Evolutionary conservation across 2,797 vertebrate genomes (phyloP).

Genomic region (Heliangelus exortis): DNA sequence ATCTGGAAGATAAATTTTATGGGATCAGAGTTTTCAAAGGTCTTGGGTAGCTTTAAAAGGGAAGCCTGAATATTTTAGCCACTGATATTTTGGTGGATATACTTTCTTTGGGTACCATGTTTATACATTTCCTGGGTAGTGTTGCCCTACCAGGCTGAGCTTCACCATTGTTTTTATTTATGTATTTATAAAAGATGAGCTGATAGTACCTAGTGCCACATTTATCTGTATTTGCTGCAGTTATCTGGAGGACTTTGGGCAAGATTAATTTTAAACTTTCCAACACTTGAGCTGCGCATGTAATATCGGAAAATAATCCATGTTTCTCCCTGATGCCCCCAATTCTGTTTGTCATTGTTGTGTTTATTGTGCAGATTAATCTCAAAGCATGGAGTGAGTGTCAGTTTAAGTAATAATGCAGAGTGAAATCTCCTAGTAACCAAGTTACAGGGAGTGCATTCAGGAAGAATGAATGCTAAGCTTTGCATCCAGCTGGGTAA

Average conservation of each 20-base stretch:
- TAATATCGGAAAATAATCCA: neutral
- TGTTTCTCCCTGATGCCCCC: neutral
- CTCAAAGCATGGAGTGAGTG: neutral
- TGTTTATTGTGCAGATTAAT: constrained; percentile 13
- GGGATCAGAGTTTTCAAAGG: neutral
- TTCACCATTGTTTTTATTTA: neutral
- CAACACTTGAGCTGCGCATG: neutral
- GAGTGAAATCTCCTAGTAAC: constrained; percentile 1
- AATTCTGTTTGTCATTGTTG: neutral
- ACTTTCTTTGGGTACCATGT: neutral
- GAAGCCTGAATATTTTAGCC: neutral
- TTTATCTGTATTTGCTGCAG: neutral
- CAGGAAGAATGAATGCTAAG: neutral
- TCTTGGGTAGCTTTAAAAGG: neutral
- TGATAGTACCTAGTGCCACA: neutral
- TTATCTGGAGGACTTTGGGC: neutral
- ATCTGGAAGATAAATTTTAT: neutral
- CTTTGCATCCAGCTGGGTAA: neutral
- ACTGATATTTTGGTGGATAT: neutral
- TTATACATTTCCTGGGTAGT: neutral
- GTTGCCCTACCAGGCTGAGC: neutral
- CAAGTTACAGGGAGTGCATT: neutral
- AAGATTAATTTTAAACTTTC: neutral
- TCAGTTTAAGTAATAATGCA: neutral
- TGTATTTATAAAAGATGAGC: neutral